Evolutionary conservation across 2,888 invertebrate genomes (phyloP), one percentile per base, ranked within the genome.

Genomic region (Acheta domesticus): DNA sequence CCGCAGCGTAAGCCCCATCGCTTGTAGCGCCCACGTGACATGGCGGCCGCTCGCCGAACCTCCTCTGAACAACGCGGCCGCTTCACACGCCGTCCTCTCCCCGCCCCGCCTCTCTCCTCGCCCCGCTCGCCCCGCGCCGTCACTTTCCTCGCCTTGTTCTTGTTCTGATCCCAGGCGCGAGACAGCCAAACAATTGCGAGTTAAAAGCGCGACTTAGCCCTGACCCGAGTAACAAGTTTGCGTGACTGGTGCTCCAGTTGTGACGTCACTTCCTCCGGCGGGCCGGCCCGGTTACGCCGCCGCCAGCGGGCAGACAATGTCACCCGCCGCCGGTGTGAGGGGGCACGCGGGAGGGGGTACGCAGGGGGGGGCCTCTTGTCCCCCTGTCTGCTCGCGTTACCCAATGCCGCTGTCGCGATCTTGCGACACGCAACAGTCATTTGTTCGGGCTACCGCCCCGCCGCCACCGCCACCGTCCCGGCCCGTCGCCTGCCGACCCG

Each of bases 141-240:
- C 62, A 62, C n/a, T 62, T n/a, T 62, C 62, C 62, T 62, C 62
- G n/a, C 62, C 62, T 62, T 62, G 62, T n/a, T 62, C 62, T 62
- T 62, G 16, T 62, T 62, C 62, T 62, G n/a, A 62, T 62, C n/a
- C 62, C 62, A 62, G n/a, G n/a, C 62, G 62, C n/a, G 62, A 62
- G 62, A 62, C 62, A 62, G 14, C 16, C 14, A 62, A 14, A 62
- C n/a, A 62, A 62, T 62, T 62, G 62, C 62, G 62, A 62, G 62
- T 62, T 62, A 14, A 62, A 62, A 62, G 62, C n/a, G 62, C 62
- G 62, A 62, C 62, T 62, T 62, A 62, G n/a, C 62, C n/a, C n/a
- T 62, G 62, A 62, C 62, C 62, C 62, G 62, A 62, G 36, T 36
- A 36, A 36, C 36, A 36, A 36, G 36, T 36, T 36, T 36, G 36